Evolutionary conservation across 1,140 invertebrate species (phyloP).

Genomic region (Lepidurus couesii): DNA sequence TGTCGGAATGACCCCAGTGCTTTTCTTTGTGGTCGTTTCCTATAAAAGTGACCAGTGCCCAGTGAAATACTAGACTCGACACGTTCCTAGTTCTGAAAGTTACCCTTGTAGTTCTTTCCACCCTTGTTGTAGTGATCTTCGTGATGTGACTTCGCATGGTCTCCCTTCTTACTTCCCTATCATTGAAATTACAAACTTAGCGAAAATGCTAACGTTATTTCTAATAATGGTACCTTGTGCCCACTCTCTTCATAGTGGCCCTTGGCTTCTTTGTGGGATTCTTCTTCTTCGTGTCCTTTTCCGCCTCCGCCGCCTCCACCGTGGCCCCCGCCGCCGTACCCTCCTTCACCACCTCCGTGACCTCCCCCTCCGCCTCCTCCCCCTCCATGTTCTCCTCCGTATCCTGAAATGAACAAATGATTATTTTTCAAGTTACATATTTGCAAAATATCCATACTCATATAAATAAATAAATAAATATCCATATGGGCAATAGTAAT

Average conservation of each 20-base stretch:
- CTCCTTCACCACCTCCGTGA: neutral
- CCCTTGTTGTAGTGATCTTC: constrained; percentile 27
- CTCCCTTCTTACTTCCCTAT: neutral
- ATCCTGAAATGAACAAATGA: neutral
- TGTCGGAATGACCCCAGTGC: constrained; percentile 36
- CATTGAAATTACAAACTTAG: neutral
- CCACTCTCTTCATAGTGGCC: neutral
- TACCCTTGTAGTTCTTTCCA: constrained; percentile 35
- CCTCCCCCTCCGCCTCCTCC: neutral
- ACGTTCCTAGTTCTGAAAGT: neutral
- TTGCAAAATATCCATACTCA: neutral
- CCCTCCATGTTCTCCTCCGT: neutral
- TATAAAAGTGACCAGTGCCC: neutral
- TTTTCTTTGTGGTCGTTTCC: constrained; percentile 37
- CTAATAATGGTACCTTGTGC: neutral
- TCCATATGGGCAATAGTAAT: neutral
- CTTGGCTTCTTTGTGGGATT: neutral
- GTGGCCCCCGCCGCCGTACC: neutral
- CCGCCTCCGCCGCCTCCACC: neutral
- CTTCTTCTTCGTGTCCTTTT: neutral
- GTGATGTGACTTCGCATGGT: neutral
- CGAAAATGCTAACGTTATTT: neutral
- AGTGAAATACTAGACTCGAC: neutral
- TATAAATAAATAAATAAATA: neutral
- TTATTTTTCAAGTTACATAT: neutral